These are phyloP conservation scores for Cyclopterus lumpus DNA, from an alignment of 2,797 vertebrate genomes.

Conservation along the genomic window DNA sequence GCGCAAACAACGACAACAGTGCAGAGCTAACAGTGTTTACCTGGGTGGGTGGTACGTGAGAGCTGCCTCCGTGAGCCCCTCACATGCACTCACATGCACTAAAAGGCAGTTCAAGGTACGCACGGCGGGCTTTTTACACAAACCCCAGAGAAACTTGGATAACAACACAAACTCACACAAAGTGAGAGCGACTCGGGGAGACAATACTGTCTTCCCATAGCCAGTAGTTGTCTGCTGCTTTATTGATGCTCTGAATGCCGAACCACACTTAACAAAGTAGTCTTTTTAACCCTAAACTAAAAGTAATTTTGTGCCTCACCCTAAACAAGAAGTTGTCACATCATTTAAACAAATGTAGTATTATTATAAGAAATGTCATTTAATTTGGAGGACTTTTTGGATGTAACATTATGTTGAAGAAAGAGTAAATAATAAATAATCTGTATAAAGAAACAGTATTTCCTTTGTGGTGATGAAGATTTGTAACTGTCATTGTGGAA, in stretches of 20 bases:
- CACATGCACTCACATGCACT: neutral
- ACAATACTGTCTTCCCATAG: neutral
- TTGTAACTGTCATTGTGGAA: slow-evolving; percentile 21
- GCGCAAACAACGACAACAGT: too few species aligned
- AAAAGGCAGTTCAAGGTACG: too few species aligned
- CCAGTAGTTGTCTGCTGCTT: neutral
- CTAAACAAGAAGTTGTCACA: neutral
- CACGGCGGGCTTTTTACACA: neutral
- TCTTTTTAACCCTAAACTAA: neutral
- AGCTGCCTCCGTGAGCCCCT: neutral
- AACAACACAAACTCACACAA: neutral
- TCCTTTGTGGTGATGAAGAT: neutral
- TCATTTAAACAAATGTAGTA: neutral
- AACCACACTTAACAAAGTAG: neutral
- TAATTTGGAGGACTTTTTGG: neutral
- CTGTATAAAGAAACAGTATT: neutral
- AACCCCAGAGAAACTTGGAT: too few species aligned
- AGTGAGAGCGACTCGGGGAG: neutral
- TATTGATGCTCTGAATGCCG: neutral
- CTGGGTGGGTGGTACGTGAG: neutral
- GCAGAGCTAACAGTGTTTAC: too few species aligned
- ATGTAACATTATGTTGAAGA: neutral
- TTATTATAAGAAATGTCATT: neutral
- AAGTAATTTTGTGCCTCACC: neutral
- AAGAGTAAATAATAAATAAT: neutral